Evolutionary conservation across 2,797 vertebrate genomes (phyloP), one percentile per base, ranked within the genome.

Genomic region (Gila robusta): DNA sequence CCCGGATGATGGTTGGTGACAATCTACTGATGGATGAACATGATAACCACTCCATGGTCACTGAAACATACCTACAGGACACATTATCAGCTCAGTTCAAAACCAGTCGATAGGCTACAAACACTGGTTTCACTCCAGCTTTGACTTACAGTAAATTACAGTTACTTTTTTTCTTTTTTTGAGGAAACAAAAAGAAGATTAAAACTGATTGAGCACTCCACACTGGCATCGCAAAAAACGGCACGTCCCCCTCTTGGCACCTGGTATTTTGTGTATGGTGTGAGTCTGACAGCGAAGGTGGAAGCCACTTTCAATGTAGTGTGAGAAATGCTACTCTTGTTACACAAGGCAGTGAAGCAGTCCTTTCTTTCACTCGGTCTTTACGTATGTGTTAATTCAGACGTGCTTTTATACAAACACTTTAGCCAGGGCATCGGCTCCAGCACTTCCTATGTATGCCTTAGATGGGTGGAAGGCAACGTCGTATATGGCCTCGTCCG

Each of bases 381-480:
- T 62, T 86, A 86, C 54, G 37, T 19, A 52, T 47, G 14, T 79
- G 49, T 72, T 81, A 1, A 0, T 92, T 92, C 74, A 83, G 91
- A 90, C 91, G 11, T 87, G 78, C 82, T 92, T 94, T 96, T 97
- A 99, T 91, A 99, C 97, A 80, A 99, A 99, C 79, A 99, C 98
- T 96, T 98, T 98, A 91, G 98, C 98, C 93, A 99, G 97, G 90
- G 98, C 98, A 91, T 99, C 98, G 37, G 98, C 98, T 89, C 98
- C 98, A 39, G 98, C 98, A 66, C 98, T 98, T 92, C 98, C 98
- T 92, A 99, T 99, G 92, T 97, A 99, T 79, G 98, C 98, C 96
- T 99, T 99, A 91, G 98, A 99, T 1, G 98, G 98, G 94, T 99
- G 98, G 94, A 99, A 99, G 95, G 98, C 97, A 95, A 99, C 98